Percentiles rank a stretch among this genome's conserved stretches.
Evolutionary conservation across 2,888 invertebrate genomes (phyloP).

Genomic region (Plusia festucae): DNA sequence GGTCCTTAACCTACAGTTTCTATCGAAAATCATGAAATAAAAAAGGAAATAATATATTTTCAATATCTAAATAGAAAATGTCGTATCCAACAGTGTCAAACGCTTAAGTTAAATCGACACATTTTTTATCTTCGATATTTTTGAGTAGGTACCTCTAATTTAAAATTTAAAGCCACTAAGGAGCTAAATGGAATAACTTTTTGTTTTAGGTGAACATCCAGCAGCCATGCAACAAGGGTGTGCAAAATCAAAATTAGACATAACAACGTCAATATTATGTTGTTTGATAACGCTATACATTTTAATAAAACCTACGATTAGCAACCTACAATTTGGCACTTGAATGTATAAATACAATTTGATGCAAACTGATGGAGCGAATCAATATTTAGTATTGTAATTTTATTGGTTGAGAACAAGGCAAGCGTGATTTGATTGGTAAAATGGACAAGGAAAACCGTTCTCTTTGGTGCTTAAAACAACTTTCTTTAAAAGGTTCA

Average conservation of each 20-base stretch:
- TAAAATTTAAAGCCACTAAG: not conserved
- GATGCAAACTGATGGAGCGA: slow-evolving; percentile 23
- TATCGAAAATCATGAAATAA: not conserved
- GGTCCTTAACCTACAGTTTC: not conserved
- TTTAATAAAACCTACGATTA: slow-evolving; percentile 65
- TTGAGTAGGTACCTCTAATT: no score
- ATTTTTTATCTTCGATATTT: not conserved
- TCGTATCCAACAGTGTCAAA: slow-evolving; percentile 9
- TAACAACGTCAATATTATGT: slow-evolving; percentile 72
- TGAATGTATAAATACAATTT: slow-evolving; percentile 61
- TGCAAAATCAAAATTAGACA: slow-evolving; percentile 79
- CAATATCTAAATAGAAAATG: not conserved
- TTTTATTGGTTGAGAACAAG: slow-evolving; percentile 25
- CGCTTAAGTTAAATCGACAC: slow-evolving; percentile 22
- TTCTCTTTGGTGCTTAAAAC: slow-evolving; percentile 41
- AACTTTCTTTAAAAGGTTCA: slow-evolving; percentile 32
- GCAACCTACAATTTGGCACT: slow-evolving; percentile 71
- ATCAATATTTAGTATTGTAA: slow-evolving; percentile 44
- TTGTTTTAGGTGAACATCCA: slow-evolving; percentile 81
- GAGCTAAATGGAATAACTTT: slow-evolving; percentile 20
- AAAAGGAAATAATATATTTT: not conserved
- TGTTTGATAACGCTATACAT: slow-evolving; percentile 69
- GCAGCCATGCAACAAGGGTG: slow-evolving; percentile 87
- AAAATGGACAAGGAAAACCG: slow-evolving; percentile 21
- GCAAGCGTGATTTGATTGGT: slow-evolving; percentile 28